These are phyloP conservation scores for Erannis defoliaria DNA, from an alignment of 2,888 invertebrate species.

Conservation along the genomic window DNA sequence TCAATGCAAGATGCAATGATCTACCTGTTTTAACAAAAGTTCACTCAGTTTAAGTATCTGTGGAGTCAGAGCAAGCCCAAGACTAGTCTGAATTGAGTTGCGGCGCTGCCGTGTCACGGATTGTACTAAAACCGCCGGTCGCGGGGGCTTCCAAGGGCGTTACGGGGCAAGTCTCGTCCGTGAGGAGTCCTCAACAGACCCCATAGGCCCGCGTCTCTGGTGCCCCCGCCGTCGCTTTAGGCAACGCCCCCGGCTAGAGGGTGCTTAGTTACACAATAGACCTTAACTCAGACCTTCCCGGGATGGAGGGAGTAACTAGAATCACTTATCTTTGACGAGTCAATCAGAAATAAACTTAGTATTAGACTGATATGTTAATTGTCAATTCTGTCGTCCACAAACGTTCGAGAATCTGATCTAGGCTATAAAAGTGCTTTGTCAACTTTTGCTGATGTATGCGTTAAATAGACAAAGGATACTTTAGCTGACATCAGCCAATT, in stretches of 20 bases:
- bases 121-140: constrained; percentile 90
- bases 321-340: constrained; percentile 40
- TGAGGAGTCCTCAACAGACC: constrained; percentile 79
- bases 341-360: background rate
- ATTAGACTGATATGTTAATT: background rate
- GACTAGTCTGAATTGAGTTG: constrained; percentile 95
- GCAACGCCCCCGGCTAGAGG: constrained; percentile 89
- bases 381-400: background rate
- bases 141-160: constrained; percentile 88
- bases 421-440: background rate
- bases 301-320: constrained; percentile 79
- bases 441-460: background rate
- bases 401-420: background rate
- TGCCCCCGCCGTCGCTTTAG: constrained; percentile 87
- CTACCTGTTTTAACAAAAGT: background rate
- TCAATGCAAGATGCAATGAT: no score
- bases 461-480: background rate
- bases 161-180: constrained; percentile 77
- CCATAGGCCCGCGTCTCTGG: constrained; percentile 88
- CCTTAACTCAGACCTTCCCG: constrained; percentile 94
- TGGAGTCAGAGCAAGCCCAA: constrained; percentile 84
- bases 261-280: constrained; percentile 57
- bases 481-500: background rate
- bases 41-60: constrained; percentile 65
- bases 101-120: constrained; percentile 86